phyloP scores from a whole-genome alignment of 2,888 invertebrate genomes.

The Elegia similella region DNA sequence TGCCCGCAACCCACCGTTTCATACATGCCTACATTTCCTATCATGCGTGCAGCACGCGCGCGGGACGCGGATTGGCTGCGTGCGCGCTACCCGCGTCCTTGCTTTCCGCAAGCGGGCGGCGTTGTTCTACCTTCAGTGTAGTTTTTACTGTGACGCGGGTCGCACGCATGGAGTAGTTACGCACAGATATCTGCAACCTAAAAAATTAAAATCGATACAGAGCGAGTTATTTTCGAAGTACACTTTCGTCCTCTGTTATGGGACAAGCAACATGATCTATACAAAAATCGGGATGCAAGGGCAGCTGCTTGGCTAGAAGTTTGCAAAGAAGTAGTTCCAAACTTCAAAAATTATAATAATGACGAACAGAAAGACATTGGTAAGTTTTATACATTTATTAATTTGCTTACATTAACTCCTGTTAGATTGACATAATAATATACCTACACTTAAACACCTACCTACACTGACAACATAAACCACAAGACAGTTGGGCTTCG shows the following conservation, averaged over 20 bases:
- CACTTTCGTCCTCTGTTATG: slow-evolving; percentile 19
- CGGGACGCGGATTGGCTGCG: neutral
- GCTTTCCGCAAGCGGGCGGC: neutral
- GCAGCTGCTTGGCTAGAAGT: slow-evolving; percentile 12
- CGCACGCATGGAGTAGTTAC: neutral
- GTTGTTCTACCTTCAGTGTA: neutral
- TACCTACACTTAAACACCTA: too few species aligned
- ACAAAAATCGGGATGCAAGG: slow-evolving; percentile 19
- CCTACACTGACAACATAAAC: neutral
- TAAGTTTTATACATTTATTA: neutral
- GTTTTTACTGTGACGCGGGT: neutral
- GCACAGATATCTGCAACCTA: neutral
- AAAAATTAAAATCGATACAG: slow-evolving; percentile 62
- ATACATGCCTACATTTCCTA: too few species aligned
- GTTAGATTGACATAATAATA: too few species aligned
- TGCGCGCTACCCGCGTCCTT: neutral
- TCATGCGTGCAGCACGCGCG: neutral
- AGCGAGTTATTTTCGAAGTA: slow-evolving; percentile 20
- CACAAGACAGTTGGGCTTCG: neutral
- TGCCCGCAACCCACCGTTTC: too few species aligned
- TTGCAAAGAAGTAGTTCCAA: slow-evolving; percentile 4
- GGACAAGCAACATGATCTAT: slow-evolving; percentile 18
- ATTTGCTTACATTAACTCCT: neutral
- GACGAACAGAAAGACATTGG: neutral
- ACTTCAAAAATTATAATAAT: slow-evolving; percentile 1